phyloP scores from a whole-genome alignment of 1,140 invertebrate genomes.

The Lithobius niger region DNA sequence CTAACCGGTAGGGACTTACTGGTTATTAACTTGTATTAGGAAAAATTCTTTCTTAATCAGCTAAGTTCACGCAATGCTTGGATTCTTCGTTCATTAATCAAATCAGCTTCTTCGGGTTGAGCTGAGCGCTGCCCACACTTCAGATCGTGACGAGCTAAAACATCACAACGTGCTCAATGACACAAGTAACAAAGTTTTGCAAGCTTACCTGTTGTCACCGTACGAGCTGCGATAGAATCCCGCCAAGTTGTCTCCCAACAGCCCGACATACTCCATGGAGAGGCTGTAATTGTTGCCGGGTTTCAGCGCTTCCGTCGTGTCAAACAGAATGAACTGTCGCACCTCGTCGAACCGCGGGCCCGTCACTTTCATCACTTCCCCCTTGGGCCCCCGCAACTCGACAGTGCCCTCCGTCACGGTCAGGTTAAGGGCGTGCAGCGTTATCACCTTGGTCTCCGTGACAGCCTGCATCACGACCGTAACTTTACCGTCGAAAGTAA shows the following conservation, averaged over 20 bases:
- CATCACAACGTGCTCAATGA: too few species aligned
- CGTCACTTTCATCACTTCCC: neutral
- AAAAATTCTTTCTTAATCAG: too few species aligned
- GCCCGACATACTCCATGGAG: constrained; percentile 27
- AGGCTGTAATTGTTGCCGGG: constrained; percentile 23
- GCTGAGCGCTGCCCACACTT: too few species aligned
- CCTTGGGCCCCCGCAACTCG: neutral
- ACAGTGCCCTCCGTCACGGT: too few species aligned
- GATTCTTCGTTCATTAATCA: too few species aligned
- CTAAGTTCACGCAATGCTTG: too few species aligned
- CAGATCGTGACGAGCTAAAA: too few species aligned
- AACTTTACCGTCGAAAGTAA: constrained; percentile 43
- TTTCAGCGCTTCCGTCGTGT: constrained; percentile 19
- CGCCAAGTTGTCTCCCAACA: constrained; percentile 27
- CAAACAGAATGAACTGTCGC: constrained; percentile 28
- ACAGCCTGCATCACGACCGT: constrained; percentile 30
- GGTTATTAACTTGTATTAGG: too few species aligned
- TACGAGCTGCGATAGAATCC: constrained; percentile 23
- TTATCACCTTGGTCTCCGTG: constrained; percentile 32
- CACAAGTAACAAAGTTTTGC: too few species aligned
- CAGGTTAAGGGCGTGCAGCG: constrained; percentile 34
- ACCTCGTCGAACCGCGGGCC: neutral
- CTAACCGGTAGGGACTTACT: too few species aligned
- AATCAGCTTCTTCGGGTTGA: too few species aligned
- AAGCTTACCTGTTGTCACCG: constrained; percentile 9